Base-by-base conservation (phyloP, 2,113 vertebrate genomes). In the Ochotona princeps region DNA sequence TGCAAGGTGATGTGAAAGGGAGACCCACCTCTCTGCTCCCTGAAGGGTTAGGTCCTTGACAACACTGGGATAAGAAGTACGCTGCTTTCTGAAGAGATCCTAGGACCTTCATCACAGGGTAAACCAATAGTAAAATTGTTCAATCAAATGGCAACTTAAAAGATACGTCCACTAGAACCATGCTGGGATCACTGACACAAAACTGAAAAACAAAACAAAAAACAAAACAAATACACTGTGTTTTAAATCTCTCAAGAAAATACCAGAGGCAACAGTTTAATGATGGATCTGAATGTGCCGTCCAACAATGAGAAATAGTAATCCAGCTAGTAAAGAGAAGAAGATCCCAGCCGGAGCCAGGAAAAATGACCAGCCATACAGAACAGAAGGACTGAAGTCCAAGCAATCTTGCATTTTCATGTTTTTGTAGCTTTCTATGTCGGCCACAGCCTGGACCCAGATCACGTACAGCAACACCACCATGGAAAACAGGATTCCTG, bases 291-390 rank as follows among this genome's bases (percentile, higher is more conserved):
- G 98, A 96, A 99, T 97, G 51, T 98, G 97, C 89, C 98, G 98
- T 1, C 99, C 99, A 30, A 99, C 98, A 69, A 99, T 96, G 17
- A 99, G 97, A 92, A 99, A 99, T 7, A 99, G 98, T 88, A 99
- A 97, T 78, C 99, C 99, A 14, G 99, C 97, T 76, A 99, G 97
- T 66, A 99, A 91, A 96, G 98, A 98, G 97, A 99, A 99, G 97
- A 99, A 98, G 89, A 98, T 98, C 74, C 99, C 99, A 14, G 99
- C 78, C 3, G 99, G 99, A 66, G 99, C 99, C 87, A 99, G 96
- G 96, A 99, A 99, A 97, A 99, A 99, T 0, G 99, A 99, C 97
- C 99, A 98, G 81, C 99, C 99, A 0, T 99, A 99, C 78, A 51
- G 97, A 72, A 99, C 95, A 66, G 97, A 98, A 79, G 99, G 96